phyloP scores from a whole-genome alignment of 1,140 invertebrate genomes.

The Drosophila sechellia region DNA sequence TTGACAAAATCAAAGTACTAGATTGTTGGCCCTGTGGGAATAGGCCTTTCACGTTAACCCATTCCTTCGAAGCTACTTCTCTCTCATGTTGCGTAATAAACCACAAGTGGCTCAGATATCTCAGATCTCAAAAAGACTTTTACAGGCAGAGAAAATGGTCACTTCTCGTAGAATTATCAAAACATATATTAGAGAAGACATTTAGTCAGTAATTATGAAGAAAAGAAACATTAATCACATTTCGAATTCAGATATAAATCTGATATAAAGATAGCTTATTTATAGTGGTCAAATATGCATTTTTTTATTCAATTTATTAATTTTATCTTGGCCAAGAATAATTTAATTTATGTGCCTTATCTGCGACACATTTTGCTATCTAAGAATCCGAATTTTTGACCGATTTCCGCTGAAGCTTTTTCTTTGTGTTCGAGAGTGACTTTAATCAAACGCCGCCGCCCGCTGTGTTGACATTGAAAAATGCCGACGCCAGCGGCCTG shows the following conservation, averaged over 20 bases:
- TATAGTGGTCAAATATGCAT: background rate
- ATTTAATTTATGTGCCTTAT: too few relatives aligned
- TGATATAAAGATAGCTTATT: too few relatives aligned
- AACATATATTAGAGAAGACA: background rate
- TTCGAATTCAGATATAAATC: too few relatives aligned
- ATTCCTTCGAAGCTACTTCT: background rate
- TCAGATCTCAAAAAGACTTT: slow-evolving; percentile 10
- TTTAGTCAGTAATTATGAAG: too few relatives aligned
- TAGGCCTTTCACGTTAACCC: slow-evolving; percentile 4
- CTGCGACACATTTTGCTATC: background rate
- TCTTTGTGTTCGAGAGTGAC: slow-evolving; percentile 3
- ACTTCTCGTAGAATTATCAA: background rate
- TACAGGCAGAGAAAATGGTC: slow-evolving; percentile 9
- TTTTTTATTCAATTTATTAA: too few relatives aligned
- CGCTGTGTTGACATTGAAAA: slow-evolving; percentile 77
- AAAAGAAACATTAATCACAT: too few relatives aligned
- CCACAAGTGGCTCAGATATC: slow-evolving; percentile 56
- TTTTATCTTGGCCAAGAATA: too few relatives aligned
- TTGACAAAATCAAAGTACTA: slow-evolving; percentile 51
- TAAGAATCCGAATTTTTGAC: background rate
- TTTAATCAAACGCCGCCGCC: slow-evolving; percentile 65
- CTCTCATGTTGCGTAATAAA: slow-evolving; percentile 64
- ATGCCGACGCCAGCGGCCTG: slow-evolving; percentile 49
- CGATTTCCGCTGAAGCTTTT: background rate
- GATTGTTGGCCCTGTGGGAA: slow-evolving; percentile 28